Base-by-base conservation (phyloP, 2,113 vertebrate genomes). In the Notothenia rossii region DNA sequence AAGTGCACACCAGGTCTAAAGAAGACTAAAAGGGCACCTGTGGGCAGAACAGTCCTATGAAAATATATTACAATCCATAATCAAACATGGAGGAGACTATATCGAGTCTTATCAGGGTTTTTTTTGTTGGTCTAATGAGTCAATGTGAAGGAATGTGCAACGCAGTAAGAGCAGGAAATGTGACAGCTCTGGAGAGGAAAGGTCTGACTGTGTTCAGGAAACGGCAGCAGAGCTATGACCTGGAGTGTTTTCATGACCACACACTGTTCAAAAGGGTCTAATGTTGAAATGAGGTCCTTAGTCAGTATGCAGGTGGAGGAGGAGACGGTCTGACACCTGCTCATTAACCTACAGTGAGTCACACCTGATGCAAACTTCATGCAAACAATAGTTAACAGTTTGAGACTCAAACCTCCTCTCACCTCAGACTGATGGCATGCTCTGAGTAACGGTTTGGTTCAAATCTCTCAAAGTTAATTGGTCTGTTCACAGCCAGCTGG, bases 401-500 rank as follows among this genome's bases (percentile, higher is more conserved):
- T 78, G 22, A 54, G 49, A 40, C 55, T 60, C 29, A 40, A 9
- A 15, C 49, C 14, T 75, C 75, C 40, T 70, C 79, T 79, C 77
- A 76, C 75, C 71, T 85, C 67, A 29, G 55, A 75, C 70, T 53
- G 60, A 73, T 33, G 51, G 55, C 13, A 46, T 82, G 85, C 65
- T 68, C n/a, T 22, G 29, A 79, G 61, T 83, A 94, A 94, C 85
- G 66, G 90, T 94, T 93, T 69, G 75, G 69, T 94, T 94, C 84
- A 90, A 95, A 93, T 94, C 86, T 81, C 88, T 87, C 14, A 58
- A 48, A 53, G 83, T 53, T 88, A 75, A 94, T 94, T 95, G 94
- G 94, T 80, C 73, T 73, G 66, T 90, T 93, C 84, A 67, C 73
- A 75, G 66, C 67, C 89, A 89, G 88, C 91, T 85, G 88, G 84